Percentiles rank a stretch among this genome's conserved stretches.
Evolutionary conservation across 2,888 invertebrate species (phyloP).

Genomic region (Ferrisia virgata): DNA sequence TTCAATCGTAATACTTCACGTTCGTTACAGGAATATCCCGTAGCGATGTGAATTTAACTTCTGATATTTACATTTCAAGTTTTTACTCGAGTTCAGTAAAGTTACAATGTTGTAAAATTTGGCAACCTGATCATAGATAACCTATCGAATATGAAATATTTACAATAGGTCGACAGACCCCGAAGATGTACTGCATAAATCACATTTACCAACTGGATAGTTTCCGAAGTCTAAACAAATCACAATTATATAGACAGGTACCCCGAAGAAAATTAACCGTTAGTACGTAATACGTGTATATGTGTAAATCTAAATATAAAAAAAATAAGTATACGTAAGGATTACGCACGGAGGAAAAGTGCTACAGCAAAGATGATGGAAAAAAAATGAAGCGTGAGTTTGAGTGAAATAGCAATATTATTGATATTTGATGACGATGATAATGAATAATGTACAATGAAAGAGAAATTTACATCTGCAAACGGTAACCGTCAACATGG

Average conservation of each 20-base stretch:
- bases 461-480: constrained; percentile 7
- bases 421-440: not conserved
- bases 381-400: not conserved
- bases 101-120: not conserved
- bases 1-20: too few relatives aligned
- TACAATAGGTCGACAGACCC: not conserved
- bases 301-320: too few relatives aligned
- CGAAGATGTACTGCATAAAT: not conserved
- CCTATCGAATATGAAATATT: not conserved
- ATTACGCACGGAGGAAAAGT: too few relatives aligned
- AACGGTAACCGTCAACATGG: not conserved
- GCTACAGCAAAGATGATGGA: not conserved
- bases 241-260: not conserved
- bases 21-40: too few relatives aligned
- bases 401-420: too few relatives aligned
- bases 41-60: too few relatives aligned
- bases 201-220: not conserved
- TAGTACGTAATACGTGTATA: too few relatives aligned
- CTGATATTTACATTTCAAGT: too few relatives aligned
- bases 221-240: not conserved
- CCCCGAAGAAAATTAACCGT: not conserved
- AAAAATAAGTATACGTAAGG: too few relatives aligned
- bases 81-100: not conserved
- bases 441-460: constrained; percentile 18
- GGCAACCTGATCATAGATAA: not conserved